Conservation (phyloP, 2,888 invertebrate species). For the Macrophya annulata region DNA sequence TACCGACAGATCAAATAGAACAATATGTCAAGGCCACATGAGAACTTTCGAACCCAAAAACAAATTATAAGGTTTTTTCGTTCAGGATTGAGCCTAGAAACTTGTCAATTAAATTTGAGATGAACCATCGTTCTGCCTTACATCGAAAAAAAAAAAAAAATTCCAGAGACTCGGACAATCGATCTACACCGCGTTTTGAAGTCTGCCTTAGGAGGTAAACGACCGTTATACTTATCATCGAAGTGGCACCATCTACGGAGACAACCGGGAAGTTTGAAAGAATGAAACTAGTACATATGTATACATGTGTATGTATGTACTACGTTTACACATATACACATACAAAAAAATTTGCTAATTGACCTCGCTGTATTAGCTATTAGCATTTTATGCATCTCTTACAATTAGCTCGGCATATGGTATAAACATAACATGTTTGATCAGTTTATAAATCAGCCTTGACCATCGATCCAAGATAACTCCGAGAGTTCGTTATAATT, state of each 20-base stretch:
- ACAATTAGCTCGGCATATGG: conserved; percentile 31
- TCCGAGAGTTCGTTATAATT: not conserved
- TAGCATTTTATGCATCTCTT: conserved; percentile 1
- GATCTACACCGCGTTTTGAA: not conserved
- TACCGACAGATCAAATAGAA: not conserved
- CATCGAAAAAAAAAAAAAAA: not conserved
- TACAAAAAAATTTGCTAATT: not conserved
- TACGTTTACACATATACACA: too few species aligned
- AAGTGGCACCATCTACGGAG: conserved; percentile 41
- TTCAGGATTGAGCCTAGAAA: not conserved
- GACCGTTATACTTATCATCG: not conserved
- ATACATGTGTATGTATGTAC: not conserved
- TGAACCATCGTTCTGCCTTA: not conserved
- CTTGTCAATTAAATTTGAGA: not conserved
- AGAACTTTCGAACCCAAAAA: not conserved
- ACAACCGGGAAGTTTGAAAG: not conserved
- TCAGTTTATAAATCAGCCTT: not conserved
- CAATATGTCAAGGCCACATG: not conserved
- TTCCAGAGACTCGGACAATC: not conserved
- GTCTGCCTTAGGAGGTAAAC: not conserved
- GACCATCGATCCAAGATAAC: conserved; percentile 23
- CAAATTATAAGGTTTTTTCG: not conserved
- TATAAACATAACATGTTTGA: not conserved
- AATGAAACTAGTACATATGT: not conserved
- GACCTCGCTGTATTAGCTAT: conserved; percentile 6